Percentiles rank a stretch among this genome's conserved stretches.
phyloP scores from a whole-genome alignment of 2,797 vertebrate genomes.

The Tragelaphus eurycerus region DNA sequence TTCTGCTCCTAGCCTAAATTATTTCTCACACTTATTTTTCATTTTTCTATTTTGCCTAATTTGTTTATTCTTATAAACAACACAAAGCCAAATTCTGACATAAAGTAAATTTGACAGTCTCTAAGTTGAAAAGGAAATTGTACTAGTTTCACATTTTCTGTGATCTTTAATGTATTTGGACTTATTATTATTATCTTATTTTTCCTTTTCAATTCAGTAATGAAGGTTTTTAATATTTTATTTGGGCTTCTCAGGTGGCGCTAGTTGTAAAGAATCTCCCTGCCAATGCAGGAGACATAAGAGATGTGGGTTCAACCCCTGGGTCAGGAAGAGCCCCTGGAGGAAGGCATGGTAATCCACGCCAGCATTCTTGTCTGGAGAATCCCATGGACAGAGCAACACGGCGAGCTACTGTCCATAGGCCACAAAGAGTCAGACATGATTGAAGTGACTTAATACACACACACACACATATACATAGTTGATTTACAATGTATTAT shows the following conservation, averaged over 20 bases:
- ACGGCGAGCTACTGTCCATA: background rate
- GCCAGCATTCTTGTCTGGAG: background rate
- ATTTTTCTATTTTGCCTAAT: background rate
- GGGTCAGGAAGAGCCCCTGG: background rate
- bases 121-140: background rate
- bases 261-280: background rate
- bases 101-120: background rate
- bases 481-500: background rate
- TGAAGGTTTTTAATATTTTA: background rate
- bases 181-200: background rate
- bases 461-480: background rate
- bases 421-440: background rate
- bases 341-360: background rate
- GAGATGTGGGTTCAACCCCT: background rate
- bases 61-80: background rate
- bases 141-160: background rate
- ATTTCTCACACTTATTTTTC: background rate
- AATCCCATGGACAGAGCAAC: background rate
- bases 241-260: background rate
- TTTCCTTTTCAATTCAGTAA: background rate
- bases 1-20: background rate
- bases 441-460: background rate
- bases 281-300: background rate
- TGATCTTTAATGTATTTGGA: background rate
- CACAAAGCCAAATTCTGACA: background rate